Conservation (phyloP, 2,888 invertebrate genomes). For the Halocaridina rubra region DNA sequence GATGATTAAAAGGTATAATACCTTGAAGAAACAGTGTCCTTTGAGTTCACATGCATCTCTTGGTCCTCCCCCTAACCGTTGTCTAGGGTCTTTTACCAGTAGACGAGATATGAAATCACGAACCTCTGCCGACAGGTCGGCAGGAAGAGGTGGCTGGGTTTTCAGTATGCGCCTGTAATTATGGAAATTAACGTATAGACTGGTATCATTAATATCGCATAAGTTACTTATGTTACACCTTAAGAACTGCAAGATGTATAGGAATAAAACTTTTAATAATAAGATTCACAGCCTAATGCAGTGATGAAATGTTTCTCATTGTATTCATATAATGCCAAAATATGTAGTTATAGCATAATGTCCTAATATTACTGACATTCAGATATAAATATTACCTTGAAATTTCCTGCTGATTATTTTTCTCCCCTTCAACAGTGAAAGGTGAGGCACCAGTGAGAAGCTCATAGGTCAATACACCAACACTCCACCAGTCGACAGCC, state of each 20-base stretch:
- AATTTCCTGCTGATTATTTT: constrained; percentile 94
- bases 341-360: too few species aligned
- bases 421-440: constrained; percentile 94
- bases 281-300: too few species aligned
- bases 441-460: constrained; percentile 96
- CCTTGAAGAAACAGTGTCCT: constrained; percentile 87
- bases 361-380: too few species aligned
- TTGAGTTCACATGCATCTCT: constrained; percentile 90
- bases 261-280: too few species aligned
- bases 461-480: constrained; percentile 96
- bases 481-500: constrained; percentile 99
- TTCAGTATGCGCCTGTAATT: constrained; percentile 82
- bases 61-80: constrained; percentile 87
- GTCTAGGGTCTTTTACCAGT: constrained; percentile 89
- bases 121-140: constrained; percentile 79
- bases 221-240: too few species aligned
- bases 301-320: too few species aligned
- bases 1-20: too few species aligned
- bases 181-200: too few species aligned
- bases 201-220: too few species aligned
- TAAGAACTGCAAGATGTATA: too few species aligned
- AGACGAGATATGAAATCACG: constrained; percentile 85
- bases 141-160: constrained; percentile 90
- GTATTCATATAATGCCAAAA: too few species aligned
- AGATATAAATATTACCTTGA: too few species aligned